A percentile compares a stretch with the other conserved stretches of the same genome.
phyloP scores from a whole-genome alignment of 2,113 vertebrate genomes.

The Equus przewalskii region DNA sequence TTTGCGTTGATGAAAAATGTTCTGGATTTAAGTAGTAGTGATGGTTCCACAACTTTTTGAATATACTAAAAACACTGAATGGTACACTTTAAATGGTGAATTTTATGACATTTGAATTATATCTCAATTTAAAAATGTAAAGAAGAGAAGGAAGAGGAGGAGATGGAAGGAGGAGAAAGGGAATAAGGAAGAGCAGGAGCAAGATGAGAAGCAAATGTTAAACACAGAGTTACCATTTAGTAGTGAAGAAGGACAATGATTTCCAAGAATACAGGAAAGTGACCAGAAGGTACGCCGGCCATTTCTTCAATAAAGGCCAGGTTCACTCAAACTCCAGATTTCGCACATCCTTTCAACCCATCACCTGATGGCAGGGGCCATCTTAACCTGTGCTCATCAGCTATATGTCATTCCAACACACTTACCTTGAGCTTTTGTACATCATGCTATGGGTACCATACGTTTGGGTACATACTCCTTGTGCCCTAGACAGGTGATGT shows the following conservation, averaged over 20 bases:
- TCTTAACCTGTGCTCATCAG: not conserved
- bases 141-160: not conserved
- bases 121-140: slow-evolving; percentile 1
- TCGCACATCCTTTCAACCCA: not conserved
- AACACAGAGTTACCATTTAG: not conserved
- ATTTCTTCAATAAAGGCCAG: not conserved
- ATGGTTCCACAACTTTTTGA: not conserved
- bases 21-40: not conserved
- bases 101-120: not conserved
- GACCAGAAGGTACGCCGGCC: not conserved
- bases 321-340: not conserved
- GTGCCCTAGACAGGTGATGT: not conserved
- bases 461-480: not conserved
- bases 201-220: not conserved
- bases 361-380: not conserved
- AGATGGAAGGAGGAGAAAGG: not conserved
- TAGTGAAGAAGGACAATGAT: not conserved
- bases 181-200: too few species aligned
- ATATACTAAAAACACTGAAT: not conserved
- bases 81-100: not conserved
- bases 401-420: not conserved
- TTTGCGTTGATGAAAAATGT: not conserved
- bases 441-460: too few species aligned
- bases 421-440: not conserved
- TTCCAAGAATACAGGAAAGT: not conserved